Conservation (phyloP, 2,888 invertebrate species). For the Myopa testacea region DNA sequence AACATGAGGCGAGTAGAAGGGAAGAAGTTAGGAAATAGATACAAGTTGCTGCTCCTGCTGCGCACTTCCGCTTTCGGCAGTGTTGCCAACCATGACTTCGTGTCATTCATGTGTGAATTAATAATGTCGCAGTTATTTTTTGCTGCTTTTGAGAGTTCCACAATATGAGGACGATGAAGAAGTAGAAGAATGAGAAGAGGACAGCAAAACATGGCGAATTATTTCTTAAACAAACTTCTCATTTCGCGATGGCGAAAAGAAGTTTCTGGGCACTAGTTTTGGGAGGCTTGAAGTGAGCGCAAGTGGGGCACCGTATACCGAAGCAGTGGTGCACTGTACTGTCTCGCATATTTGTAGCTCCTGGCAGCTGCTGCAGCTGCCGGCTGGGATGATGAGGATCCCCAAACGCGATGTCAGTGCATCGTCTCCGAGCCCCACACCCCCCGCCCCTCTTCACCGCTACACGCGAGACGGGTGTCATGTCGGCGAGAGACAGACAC, state of each 20-base stretch:
- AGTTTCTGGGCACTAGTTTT: no score
- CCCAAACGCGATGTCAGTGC: conserved; percentile 23
- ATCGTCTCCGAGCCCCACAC: no score
- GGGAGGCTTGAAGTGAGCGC: neutral
- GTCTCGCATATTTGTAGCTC: neutral
- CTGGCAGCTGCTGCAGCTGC: neutral
- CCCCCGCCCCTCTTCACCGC: neutral
- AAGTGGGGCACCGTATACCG: neutral
- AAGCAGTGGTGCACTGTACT: no score
- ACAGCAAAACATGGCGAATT: conserved; percentile 6
- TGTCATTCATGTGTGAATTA: conserved; percentile 50
- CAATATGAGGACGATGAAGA: neutral
- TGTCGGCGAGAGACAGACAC: conserved; percentile 17
- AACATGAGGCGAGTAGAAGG: neutral
- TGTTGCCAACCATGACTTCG: conserved; percentile 38
- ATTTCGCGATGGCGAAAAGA: neutral
- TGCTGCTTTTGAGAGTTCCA: neutral
- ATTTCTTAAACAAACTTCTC: conserved; percentile 25
- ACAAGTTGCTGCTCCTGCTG: neutral
- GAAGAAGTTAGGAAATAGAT: conserved; percentile 28
- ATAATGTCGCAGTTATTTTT: conserved; percentile 44
- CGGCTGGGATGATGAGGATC: conserved; percentile 10
- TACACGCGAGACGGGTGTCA: neutral
- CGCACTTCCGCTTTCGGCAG: conserved; percentile 14
- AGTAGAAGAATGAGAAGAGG: neutral